phyloP scores from a whole-genome alignment of 2,797 vertebrate species.

The Halcyon chelicuti region DNA sequence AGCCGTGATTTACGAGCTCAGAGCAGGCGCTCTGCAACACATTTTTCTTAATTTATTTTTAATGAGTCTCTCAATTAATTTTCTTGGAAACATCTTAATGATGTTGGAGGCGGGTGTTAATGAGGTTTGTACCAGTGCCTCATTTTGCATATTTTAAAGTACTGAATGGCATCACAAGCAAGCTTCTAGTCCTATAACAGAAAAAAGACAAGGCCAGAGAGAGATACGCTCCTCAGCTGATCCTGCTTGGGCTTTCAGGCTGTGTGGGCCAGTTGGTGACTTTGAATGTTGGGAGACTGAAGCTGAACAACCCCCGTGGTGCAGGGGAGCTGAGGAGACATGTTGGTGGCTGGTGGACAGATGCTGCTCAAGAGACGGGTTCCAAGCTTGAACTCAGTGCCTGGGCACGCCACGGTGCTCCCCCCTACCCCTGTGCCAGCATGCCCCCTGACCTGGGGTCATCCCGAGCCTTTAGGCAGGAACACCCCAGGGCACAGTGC shows the following conservation, averaged over 20 bases:
- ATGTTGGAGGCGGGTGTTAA: conserved; percentile 90
- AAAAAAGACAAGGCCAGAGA: neutral
- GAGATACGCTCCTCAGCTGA: neutral
- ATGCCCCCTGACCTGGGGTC: fast-evolving
- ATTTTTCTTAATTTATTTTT: conserved; percentile 99
- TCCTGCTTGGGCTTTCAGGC: neutral
- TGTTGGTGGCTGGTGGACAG: fast-evolving
- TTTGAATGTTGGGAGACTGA: neutral
- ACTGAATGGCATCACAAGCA: conserved; percentile 65
- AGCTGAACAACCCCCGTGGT: fast-evolving
- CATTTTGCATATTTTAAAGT: conserved; percentile 82
- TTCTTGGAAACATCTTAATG: conserved; percentile 97
- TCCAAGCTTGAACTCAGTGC: neutral
- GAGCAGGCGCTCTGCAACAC: conserved; percentile 90
- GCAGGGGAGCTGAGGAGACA: fast-evolving
- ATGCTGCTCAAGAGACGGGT: fast-evolving
- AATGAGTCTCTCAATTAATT: conserved; percentile 99
- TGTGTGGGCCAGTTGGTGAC: neutral
- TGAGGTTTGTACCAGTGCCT: conserved; percentile 82
- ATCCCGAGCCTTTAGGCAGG: neutral
- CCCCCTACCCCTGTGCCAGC: fast-evolving
- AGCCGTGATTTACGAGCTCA: conserved; percentile 95
- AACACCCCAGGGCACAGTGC: fast-evolving
- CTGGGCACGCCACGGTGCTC: fast-evolving
- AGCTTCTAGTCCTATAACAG: conserved; percentile 59